A percentile compares a stretch with the other conserved stretches of the same genome.
Conservation (phyloP, 2,888 invertebrate genomes). For the Mayetiola destructor region DNA sequence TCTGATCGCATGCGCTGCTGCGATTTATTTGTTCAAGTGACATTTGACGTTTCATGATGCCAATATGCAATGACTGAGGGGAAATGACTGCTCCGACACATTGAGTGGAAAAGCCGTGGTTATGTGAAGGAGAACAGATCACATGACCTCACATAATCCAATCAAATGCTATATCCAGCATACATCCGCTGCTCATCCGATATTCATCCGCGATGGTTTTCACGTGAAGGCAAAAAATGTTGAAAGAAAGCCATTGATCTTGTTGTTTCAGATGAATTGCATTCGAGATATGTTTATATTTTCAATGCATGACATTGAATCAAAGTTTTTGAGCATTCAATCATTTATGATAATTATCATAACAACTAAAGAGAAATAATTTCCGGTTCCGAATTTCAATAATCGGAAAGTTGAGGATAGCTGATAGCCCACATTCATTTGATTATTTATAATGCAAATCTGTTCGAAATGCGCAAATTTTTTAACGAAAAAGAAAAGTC, state of each 20-base stretch:
- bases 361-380: background rate
- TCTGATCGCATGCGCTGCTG: no score
- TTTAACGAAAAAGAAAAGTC: background rate
- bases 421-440: background rate
- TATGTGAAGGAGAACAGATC: no score
- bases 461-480: background rate
- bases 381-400: no score
- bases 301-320: conserved; percentile 9
- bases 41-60: no score
- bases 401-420: no score
- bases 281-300: background rate
- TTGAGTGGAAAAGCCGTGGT: no score
- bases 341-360: background rate
- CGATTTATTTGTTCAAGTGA: no score
- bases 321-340: conserved; percentile 7
- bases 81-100: no score
- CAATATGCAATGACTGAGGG: no score
- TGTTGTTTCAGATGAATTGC: background rate
- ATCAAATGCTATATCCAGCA: no score
- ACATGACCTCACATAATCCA: no score
- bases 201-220: no score
- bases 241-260: background rate
- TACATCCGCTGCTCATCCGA: background rate
- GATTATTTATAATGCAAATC: background rate
- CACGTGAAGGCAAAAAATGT: background rate